Evolutionary conservation across 2,113 vertebrate genomes (phyloP).

Genomic region (Pycnonotus jocosus): DNA sequence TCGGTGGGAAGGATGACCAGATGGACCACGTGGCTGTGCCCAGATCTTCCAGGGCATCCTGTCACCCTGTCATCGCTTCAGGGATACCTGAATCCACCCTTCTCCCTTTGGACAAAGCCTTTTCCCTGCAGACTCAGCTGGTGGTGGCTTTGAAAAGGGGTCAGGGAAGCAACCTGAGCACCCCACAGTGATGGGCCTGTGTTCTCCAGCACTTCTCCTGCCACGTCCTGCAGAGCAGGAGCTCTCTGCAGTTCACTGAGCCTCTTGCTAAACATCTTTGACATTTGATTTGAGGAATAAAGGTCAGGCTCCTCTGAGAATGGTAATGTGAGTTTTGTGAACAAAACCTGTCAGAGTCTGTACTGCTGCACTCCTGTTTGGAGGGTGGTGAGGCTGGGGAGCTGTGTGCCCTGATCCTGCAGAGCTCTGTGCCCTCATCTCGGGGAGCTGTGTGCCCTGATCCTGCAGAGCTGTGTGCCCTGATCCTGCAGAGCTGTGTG

Average conservation of each 20-base stretch:
- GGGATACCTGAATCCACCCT: neutral
- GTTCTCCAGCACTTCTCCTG: neutral
- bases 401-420: neutral
- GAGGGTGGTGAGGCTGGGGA: neutral
- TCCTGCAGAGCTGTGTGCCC: neutral
- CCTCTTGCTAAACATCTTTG: neutral
- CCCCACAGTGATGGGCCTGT: rapidly evolving
- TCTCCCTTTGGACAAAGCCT: neutral
- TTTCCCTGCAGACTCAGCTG: neutral
- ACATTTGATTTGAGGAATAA: slow-evolving; percentile 45
- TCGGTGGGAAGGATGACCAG: neutral
- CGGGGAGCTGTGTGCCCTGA: neutral
- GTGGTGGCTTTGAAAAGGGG: neutral
- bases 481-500: neutral
- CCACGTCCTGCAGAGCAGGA: neutral
- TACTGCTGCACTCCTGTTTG: neutral
- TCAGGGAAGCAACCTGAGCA: neutral
- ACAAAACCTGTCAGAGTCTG: neutral
- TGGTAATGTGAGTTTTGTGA: neutral
- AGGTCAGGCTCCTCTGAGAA: neutral
- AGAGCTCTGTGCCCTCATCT: neutral
- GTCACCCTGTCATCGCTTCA: neutral
- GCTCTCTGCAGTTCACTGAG: neutral
- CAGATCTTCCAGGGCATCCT: neutral
- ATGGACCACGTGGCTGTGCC: rapidly evolving